Evolutionary conservation across 1,140 invertebrate species (phyloP).

Genomic region (Adoxophyes honmai): DNA sequence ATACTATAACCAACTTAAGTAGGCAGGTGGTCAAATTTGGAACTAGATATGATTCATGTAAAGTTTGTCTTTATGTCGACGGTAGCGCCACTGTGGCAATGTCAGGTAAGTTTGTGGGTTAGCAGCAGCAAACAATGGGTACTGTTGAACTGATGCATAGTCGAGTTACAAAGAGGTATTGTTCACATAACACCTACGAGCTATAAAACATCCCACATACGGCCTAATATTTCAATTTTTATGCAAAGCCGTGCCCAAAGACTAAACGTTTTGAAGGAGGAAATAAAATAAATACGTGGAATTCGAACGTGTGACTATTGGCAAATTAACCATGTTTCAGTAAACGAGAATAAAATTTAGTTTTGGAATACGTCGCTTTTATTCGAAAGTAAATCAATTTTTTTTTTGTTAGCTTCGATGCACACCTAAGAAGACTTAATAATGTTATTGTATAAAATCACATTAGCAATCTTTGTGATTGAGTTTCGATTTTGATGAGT

Average conservation of each 20-base stretch:
- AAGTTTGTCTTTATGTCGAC: constrained; percentile 5
- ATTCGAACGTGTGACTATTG: background rate
- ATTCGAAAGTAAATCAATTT: too few relatives aligned
- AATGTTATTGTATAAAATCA: too few relatives aligned
- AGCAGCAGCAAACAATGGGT: constrained; percentile 34
- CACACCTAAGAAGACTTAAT: too few relatives aligned
- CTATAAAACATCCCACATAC: constrained; percentile 27
- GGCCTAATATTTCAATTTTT: constrained; percentile 29
- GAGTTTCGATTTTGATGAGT: too few relatives aligned
- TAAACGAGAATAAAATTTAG: too few relatives aligned
- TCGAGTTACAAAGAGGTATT: constrained; percentile 30
- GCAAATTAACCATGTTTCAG: too few relatives aligned
- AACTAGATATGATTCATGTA: too few relatives aligned
- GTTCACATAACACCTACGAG: constrained; percentile 29
- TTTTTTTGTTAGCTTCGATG: too few relatives aligned
- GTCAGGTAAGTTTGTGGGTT: constrained; percentile 6
- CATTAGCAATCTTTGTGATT: too few relatives aligned
- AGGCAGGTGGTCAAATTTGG: too few relatives aligned
- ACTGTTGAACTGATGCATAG: constrained; percentile 13
- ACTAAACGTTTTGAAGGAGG: background rate
- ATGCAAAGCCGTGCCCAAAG: constrained; percentile 15
- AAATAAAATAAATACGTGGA: background rate
- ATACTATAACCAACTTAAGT: too few relatives aligned
- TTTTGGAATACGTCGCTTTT: too few relatives aligned
- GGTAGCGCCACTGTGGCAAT: constrained; percentile 16